A percentile compares a stretch with the other conserved stretches of the same genome.
phyloP scores from a whole-genome alignment of 1,140 invertebrate genomes.

The Pemphigus obesinymphae region DNA sequence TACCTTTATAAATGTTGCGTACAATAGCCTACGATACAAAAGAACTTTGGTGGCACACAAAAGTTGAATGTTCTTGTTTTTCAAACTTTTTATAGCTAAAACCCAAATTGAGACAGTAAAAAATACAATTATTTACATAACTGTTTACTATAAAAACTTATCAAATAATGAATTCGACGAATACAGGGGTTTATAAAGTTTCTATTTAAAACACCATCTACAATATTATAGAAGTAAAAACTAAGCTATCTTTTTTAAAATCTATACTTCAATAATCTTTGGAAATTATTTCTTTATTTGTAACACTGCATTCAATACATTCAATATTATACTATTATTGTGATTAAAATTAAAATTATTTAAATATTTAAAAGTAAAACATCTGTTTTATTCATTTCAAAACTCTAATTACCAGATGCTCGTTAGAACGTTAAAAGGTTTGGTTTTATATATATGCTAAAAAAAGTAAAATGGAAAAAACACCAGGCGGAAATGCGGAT shows the following conservation, averaged over 20 bases:
- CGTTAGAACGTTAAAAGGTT: slow-evolving; percentile 21
- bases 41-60: neutral
- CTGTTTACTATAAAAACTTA: neutral
- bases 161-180: neutral
- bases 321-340: too few species aligned
- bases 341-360: neutral
- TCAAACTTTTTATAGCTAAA: neutral
- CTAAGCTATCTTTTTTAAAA: neutral
- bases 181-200: neutral
- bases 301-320: neutral
- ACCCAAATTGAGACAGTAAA: neutral
- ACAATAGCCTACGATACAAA: neutral
- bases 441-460: neutral
- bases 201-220: neutral
- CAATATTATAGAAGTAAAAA: neutral
- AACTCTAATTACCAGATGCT: slow-evolving; percentile 4
- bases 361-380: neutral
- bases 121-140: neutral
- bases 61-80: neutral
- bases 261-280: neutral
- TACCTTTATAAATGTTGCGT: neutral
- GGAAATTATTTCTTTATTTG: neutral
- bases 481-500: neutral
- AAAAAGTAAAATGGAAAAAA: slow-evolving; percentile 8
- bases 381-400: slow-evolving; percentile 11